Evolutionary conservation across 2,797 vertebrate genomes (phyloP), one percentile per base, ranked within the genome.

Genomic region (Girardinus metallicus): DNA sequence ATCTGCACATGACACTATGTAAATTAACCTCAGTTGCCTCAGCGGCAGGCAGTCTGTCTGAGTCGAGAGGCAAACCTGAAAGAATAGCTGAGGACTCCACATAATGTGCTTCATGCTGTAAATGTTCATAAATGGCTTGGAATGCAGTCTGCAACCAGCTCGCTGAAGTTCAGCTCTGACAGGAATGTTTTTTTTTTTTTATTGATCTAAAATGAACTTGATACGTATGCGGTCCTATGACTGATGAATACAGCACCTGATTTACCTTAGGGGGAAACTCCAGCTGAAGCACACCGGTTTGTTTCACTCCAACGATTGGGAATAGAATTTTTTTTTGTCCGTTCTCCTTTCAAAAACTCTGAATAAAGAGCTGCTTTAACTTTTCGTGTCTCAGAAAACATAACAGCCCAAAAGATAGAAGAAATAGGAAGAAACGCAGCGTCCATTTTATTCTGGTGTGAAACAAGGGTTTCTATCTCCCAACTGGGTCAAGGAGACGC

Each of bases 51-150:
- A 5, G 77, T 75, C 84, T 76, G 26, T 41, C 72, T 77, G 77
- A 83, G 79, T n/a, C 12, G 34, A 80, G 80, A 26, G 57, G 74
- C 68, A 86, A 82, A 84, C 85, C 78, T 71, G 7, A 82, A 86
- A 83, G 71, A 74, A 77, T 62, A 83, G 79, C 31, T 36, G 74
- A 81, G 57, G 53, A 47, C 86, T 84, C 81, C 62, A 81, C 85
- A 81, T 73, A 64, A 82, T 74, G 80, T 5, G 87, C 74, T 80
- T 91, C 82, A 44, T 73, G 68, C 89, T 85, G 87, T 84, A 90
- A 92, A 95, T 95, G 94, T 90, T 94, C 94, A 93, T 95, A 95
- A 94, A 94, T 93, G 94, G 93, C 84, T 90, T 93, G 94, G 94
- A 94, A 95, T 95, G 93, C 88, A 86, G 92, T 87, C 83, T 83